Evolutionary conservation across 2,113 vertebrate genomes (phyloP).

Genomic region (Colossoma macropomum): DNA sequence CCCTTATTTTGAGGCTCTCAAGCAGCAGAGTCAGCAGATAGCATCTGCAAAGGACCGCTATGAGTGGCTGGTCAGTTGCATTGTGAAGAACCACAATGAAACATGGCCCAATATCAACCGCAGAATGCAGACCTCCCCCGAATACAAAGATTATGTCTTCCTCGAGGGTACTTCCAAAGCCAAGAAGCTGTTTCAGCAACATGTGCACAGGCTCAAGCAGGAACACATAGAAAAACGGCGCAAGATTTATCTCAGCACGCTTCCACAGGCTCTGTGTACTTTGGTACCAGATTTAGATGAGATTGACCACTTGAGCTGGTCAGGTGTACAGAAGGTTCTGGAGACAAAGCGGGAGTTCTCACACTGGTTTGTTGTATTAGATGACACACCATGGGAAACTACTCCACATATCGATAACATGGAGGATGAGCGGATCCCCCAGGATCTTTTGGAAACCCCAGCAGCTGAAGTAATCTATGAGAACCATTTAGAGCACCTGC

Average conservation of each 20-base stretch:
- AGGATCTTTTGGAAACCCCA: constrained; percentile 89
- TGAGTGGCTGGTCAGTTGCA: constrained; percentile 89
- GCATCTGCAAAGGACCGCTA: constrained; percentile 94
- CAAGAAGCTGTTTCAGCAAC: constrained; percentile 94
- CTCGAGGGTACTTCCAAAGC: constrained; percentile 93
- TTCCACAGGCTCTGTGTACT: constrained; percentile 86
- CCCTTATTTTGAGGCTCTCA: constrained; percentile 94
- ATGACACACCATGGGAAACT: constrained; percentile 94
- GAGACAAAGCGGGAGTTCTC: constrained; percentile 89
- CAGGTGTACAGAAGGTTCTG: constrained; percentile 87
- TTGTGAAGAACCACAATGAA: constrained; percentile 92
- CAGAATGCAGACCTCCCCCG: constrained; percentile 84
- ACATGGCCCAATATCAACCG: constrained; percentile 80
- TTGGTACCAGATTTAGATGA: constrained; percentile 89
- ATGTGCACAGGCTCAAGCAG: constrained; percentile 90
- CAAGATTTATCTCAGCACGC: constrained; percentile 81
- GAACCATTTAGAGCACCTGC: constrained; percentile 87
- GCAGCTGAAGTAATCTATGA: constrained; percentile 84
- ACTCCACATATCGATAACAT: constrained; percentile 86
- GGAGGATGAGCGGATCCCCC: constrained; percentile 90
- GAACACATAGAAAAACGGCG: constrained; percentile 92
- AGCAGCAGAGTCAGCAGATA: constrained; percentile 97
- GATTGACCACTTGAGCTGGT: constrained; percentile 89
- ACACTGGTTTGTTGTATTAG: constrained; percentile 93
- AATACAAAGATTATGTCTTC: constrained; percentile 94